Evolutionary conservation across 2,888 invertebrate genomes (phyloP), one percentile per base, ranked within the genome.

Genomic region (Caenorhabditis japonica): DNA sequence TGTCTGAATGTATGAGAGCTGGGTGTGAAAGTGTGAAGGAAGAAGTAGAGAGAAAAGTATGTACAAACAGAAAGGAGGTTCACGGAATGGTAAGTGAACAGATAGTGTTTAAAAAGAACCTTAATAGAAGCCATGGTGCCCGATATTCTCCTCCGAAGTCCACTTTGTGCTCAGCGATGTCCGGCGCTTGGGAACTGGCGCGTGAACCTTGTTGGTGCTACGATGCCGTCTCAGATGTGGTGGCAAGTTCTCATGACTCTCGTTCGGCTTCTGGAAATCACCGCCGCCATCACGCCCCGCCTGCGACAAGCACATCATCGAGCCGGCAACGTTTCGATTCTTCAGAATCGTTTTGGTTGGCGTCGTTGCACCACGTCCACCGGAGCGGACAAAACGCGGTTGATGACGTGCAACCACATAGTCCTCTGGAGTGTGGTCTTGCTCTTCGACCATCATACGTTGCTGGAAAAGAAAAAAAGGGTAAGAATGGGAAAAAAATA

Each of bases 131-230:
- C 66, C 60, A 17, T 53, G 44, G n/a, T 53, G 69, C 5, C 59
- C 70, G 25, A 74, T 43, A 23, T 69, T 61, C 33, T 74, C 74
- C 61, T 68, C 74, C 5, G 74, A 74, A 10, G 74, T 68, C 74
- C 74, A 74, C 41, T 68, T 61, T 1, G 52, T 68, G 39, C 44
- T 62, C 38, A 73, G 56, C n/a, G 74, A 74, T 13, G 52, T 46
- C 23, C 74, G 56, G 7, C 74, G 61, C 19, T 66, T 66, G 10
- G 34, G 2, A 27, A 47, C 49, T n/a, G 64, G 53, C 23, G 55
- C 55, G 12, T 64, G 55, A 0, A 38, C 44, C 21, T 47, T 38
- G 47, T 21, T 49, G 7, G 21, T 43, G 23, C 8, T 23, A 21
- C 5, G 3, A 12, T 7, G 23, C n/a, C 64, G 41, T 72, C 72